Base-by-base conservation (phyloP, 2,888 invertebrate species). In the Perdita meconis region DNA sequence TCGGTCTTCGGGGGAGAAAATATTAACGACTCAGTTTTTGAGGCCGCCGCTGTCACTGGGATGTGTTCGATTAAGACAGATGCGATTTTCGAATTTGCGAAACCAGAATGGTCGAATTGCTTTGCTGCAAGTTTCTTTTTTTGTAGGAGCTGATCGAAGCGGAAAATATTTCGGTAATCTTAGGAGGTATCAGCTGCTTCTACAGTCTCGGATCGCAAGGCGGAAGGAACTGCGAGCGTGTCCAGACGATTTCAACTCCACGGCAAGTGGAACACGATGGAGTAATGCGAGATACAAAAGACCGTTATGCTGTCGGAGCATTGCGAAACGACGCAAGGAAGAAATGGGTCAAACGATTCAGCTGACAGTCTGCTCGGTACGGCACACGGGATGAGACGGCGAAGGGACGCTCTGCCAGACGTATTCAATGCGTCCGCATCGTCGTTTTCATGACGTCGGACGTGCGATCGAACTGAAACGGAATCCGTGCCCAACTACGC, bases 301-400 rank as follows among this genome's bases (percentile, higher is more conserved):
- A 59, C 78, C 78, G 82, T 84, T 84, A 82, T 82, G 75, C 75
- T 56, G 75, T 67, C 56, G 56, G 79, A 76, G 79, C 71, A 84
- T 86, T 84, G 85, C 85, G 84, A 86, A 85, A 85, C 71, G 71
- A 71, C 55, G 38, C 55, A 42, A 61, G 24, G 74, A 74, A 77
- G 83, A 85, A 85, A 85, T 86, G 82, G 85, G 85, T 85, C 85
- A 86, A 78, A 82, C 83, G 86, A 85, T 83, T 86, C 83, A 79
- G 80, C 83, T 84, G 83, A 77, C 78, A 68, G 82, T 61, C 66
- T 40, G 77, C 47, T 64, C n/a, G 59, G 57, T 30, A 16, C 63
- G 67, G n/a, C n/a, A 47, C 57, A 53, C 51, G 44, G 59, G 42
- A 73, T 40, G 61, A 60, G 66, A 63, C 50, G 68, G 42, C 55